Evolutionary conservation across 2,113 vertebrate genomes (phyloP), one percentile per base, ranked within the genome.

Genomic region (Polypterus senegalus): DNA sequence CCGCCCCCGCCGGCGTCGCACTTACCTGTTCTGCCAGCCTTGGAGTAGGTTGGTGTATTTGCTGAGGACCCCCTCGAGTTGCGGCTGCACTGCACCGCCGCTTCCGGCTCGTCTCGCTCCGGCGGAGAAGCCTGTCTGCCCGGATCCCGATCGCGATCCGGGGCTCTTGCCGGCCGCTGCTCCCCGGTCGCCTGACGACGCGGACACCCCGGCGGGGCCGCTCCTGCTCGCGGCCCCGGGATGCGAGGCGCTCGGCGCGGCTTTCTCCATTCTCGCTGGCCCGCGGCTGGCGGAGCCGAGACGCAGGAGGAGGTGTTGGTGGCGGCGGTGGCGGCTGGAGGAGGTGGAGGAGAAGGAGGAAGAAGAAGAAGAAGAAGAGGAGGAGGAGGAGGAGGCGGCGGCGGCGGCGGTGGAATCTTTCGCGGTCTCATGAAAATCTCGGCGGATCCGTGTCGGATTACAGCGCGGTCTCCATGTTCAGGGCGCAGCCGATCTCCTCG

Each of bases 11-110:
- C 27, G 27, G 27, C 27, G 27, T 27, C 27, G 27, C 27, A 27
- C 27, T 83, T 83, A 96, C 94, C 94, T 94, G 91, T 91, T 92
- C 83, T 97, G 94, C 94, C 94, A 97, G 73, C 94, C 93, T 74
- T 97, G 94, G 62, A 97, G 80, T 67, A 97, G 88, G 83, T 97
- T 97, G 72, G 94, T 97, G 85, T 97, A 97, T 83, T 97, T 97
- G 83, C 92, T 94, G 67, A 97, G 86, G 60, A 90, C 78, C 74
- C 94, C 94, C 71, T 97, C 92, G 77, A 92, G 81, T 76, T 84
- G 80, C 53, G 75, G 66, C 67, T 71, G 79, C 69, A 74, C 56
- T 61, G 67, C 58, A 71, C 72, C 67, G 65, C 77, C 66, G 69
- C 74, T 80, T 45, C 76, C 76, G 64, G 75, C 70, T 65, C 68